Base-by-base conservation (phyloP, 1,140 invertebrate species). In the Stegodyphus dumicola region DNA sequence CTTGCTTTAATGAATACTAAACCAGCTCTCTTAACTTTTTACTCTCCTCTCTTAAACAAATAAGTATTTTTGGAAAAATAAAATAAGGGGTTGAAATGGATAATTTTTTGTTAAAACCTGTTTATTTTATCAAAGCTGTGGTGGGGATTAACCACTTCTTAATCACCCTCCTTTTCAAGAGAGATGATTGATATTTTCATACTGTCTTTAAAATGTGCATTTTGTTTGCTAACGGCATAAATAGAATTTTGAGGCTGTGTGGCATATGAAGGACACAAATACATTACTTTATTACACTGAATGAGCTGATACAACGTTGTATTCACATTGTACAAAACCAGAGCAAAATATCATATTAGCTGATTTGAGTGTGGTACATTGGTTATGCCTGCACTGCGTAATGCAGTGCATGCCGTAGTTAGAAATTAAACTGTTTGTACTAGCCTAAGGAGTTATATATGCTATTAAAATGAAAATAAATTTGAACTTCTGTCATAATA, bases 31-130 rank as follows among this genome's bases (percentile, higher is more conserved):
- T 85, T 76, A 76, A 76, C 81, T 85, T 85, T 76, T 85, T 85
- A 86, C 78, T 75, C 84, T 86, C 71, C 70, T 77, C 75, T 86
- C 76, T 86, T 78, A 86, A 78, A 78, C 48, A 86, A 86, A 86
- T 85, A 52, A 86, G 76, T 86, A 86, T 86, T 86, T 86, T 86
- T 86, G 84, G 84, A 86, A 60, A 86, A 77, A 77, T 74, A 73
- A 86, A 73, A 86, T 77, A 71, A 85, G 64, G 66, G 69, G 65
- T 78, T 64, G 51, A 86, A 78, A 78, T 7, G 18, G 66, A 71
- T 52, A 78, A 77, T 73, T 78, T 86, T 77, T 86, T 86, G 76
- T 86, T 86, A 77, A 76, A 52, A 65, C 75, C 76, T 66, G 49
- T 78, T 86, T 78, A 86, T 86, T 86, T 86, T 86, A 64, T 54